phyloP scores from a whole-genome alignment of 2,888 invertebrate genomes.

The Archips crataeganus region DNA sequence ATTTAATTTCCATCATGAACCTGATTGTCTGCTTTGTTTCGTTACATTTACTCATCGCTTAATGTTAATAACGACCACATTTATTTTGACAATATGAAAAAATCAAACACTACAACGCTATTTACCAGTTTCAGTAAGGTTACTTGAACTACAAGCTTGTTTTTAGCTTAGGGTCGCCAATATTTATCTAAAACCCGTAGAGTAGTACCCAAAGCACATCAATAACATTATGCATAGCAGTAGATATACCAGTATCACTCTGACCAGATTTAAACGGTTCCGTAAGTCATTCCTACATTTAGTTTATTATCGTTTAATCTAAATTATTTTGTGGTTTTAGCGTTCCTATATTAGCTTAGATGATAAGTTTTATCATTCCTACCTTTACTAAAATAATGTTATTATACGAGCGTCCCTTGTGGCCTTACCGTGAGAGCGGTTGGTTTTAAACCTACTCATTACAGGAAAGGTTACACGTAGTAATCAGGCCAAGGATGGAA shows the following conservation, averaged over 20 bases:
- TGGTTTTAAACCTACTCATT: constrained; percentile 11
- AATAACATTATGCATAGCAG: too few species aligned
- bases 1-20: constrained; percentile 21
- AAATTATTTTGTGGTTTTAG: constrained; percentile 12
- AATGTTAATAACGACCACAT: not conserved
- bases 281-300: not conserved
- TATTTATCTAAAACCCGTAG: not conserved
- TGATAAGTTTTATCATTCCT: constrained; percentile 5
- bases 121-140: too few species aligned
- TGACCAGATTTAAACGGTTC: not conserved
- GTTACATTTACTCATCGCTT: constrained; percentile 2
- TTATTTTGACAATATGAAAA: not conserved
- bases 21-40: constrained; percentile 26
- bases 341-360: not conserved
- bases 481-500: constrained; percentile 3
- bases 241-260: not conserved
- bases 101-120: not conserved
- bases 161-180: not conserved
- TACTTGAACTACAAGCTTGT: not conserved
- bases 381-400: not conserved
- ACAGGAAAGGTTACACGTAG: not conserved
- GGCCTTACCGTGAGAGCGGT: constrained; percentile 3
- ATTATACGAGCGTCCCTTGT: constrained; percentile 7
- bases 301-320: constrained; percentile 1
- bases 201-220: not conserved